Base-by-base conservation (phyloP, 64 coral and sea anemone genomes). In the Porites lutea region DNA sequence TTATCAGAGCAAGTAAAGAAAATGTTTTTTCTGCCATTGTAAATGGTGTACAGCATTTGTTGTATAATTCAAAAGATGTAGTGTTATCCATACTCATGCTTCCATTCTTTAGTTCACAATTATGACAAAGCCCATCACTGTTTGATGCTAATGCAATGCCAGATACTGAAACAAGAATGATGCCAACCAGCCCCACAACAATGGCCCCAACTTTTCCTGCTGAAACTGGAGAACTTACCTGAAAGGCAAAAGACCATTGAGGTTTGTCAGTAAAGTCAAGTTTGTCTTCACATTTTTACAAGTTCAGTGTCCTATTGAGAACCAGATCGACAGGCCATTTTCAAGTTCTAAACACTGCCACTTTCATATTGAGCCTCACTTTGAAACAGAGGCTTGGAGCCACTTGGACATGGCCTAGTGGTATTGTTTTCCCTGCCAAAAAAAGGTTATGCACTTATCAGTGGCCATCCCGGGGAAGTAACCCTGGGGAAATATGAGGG, bases 1-100 rank as follows among this genome's bases (percentile, higher is more conserved):
- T 94, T 88, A 79, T 65, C 50, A 98, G 82, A n/a, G 87, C 81
- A 16, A 98, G 20, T 48, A 95, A 79, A 70, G 93, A 66, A 70
- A 61, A 50, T 83, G 73, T 48, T 71, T 67, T 67, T 21, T 84
- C 59, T 52, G 46, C 23, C 21, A 20, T 7, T 48, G 70, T 86
- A 37, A 77, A 68, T 74, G 76, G 65, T 23, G 66, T 51, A 79
- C 77, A 79, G 72, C 7, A 13, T 8, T 21, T 8, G 19, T 58
- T 18, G 4, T 16, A 37, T 37, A 37, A 37, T 37, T 37, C 27
- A 37, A 37, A 37, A 37, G 27, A 37, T 37, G 27, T 37, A 37
- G 27, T 37, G 27, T 37, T 37, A 37, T 37, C 27, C 27, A 37
- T 37, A 37, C 27, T 37, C 27, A 37, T 37, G 27, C 27, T 37